Evolutionary conservation across 2,888 invertebrate genomes (phyloP), one percentile per base, ranked within the genome.

Genomic region (Dynastes grantii): DNA sequence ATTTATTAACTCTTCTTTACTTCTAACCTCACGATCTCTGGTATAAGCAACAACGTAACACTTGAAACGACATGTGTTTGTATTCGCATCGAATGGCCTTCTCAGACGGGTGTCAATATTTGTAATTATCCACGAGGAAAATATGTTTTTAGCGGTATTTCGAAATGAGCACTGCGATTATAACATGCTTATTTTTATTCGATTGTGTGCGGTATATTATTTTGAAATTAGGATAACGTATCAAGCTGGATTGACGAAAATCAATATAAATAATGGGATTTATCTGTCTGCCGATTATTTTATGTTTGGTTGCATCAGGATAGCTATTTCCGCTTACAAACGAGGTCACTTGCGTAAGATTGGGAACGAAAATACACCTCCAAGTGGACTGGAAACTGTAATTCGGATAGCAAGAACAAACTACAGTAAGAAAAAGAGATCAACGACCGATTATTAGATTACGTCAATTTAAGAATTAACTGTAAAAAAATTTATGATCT

Each of bases 291-390:
- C 61, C 71, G 61, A 77, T 77, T 77, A 77, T 78, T 80, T 80
- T 55, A 77, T 78, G 80, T 79, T 79, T 81, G 78, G 78, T 77
- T 81, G 82, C 80, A 81, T 79, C 78, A 80, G 78, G 49, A 78
- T 73, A 81, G 80, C 78, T 83, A 83, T 83, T 83, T 83, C 82
- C 83, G 82, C 79, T 81, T 78, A 53, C 78, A 79, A 83, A 82
- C 79, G 82, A 81, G 82, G 83, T 80, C 83, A 82, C 80, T 83
- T 83, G 82, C 82, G 83, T 82, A 83, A 83, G 82, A 82, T 83
- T 81, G 81, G 81, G 81, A 83, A 81, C 81, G 81, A 81, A 83
- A 83, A 83, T 83, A 83, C 81, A 82, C 80, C 79, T 77, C 76
- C 76, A 83, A 83, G 82, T 81, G 79, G 82, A 81, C 82, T 83